Evolutionary conservation across 2,113 vertebrate species (phyloP).

Genomic region (Caretta caretta): DNA sequence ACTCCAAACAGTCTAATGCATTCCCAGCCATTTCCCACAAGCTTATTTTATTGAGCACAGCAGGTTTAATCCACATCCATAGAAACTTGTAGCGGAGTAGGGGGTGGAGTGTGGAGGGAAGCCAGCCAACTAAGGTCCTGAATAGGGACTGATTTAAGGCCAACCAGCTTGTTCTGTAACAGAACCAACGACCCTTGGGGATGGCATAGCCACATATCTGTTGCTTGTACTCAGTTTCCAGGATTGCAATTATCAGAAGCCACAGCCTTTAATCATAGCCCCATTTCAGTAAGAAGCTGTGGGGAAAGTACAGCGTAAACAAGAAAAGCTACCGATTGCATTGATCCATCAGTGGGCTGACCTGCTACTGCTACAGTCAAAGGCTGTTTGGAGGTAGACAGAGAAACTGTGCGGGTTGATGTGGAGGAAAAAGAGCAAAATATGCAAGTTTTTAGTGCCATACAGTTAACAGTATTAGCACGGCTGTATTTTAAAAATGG

Average conservation of each 20-base stretch:
- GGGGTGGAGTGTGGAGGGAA: neutral
- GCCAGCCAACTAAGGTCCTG: neutral
- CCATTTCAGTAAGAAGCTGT: neutral
- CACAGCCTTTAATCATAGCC: neutral
- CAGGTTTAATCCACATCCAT: neutral
- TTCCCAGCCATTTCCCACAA: neutral
- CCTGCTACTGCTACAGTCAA: neutral
- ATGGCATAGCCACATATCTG: neutral
- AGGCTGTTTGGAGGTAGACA: neutral
- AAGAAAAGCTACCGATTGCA: neutral
- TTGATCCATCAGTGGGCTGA: fast-evolving
- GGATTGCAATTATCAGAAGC: neutral
- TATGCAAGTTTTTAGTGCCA: conserved; percentile 5
- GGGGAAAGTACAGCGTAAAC: neutral
- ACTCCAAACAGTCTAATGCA: neutral
- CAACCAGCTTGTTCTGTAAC: neutral
- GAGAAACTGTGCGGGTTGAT: neutral
- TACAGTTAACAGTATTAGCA: neutral
- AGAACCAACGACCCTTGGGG: neutral
- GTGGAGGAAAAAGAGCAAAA: neutral
- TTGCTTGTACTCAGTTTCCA: neutral
- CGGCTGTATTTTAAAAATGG: neutral
- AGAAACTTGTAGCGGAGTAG: neutral
- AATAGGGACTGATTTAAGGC: neutral
- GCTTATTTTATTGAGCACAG: neutral